Evolutionary conservation across 2,888 invertebrate genomes (phyloP).

Genomic region (Drosophila merina): DNA sequence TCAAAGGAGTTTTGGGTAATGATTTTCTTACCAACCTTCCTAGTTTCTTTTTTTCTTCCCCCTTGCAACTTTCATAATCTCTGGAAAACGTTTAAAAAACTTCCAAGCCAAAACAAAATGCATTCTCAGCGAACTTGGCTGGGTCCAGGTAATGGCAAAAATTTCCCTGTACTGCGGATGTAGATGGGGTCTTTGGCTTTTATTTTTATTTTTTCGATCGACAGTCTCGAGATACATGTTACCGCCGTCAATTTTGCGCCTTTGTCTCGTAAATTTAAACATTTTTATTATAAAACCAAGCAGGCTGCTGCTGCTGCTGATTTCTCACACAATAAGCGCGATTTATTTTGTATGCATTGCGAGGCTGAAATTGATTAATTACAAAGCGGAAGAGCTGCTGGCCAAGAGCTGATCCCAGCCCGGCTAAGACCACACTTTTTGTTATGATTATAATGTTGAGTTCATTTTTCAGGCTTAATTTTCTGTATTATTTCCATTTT

Average conservation of each 20-base stretch:
- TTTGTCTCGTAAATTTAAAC: slow-evolving; percentile 75
- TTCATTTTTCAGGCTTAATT: slow-evolving; percentile 61
- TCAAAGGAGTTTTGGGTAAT: no score
- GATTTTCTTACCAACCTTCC: background rate
- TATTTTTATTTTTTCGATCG: slow-evolving; percentile 11
- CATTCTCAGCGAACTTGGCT: slow-evolving; percentile 24
- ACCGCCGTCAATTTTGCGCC: slow-evolving; percentile 69
- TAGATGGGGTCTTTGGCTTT: slow-evolving; percentile 10
- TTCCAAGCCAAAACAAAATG: slow-evolving; percentile 44
- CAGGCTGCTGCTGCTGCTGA: slow-evolving; percentile 29
- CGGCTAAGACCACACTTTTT: slow-evolving; percentile 16
- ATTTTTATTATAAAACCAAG: slow-evolving; percentile 67
- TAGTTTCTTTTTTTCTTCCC: slow-evolving; percentile 22
- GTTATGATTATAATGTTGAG: slow-evolving; percentile 28
- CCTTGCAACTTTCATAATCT: slow-evolving; percentile 46
- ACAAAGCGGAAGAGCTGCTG: slow-evolving; percentile 63
- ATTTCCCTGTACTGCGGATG: slow-evolving; percentile 24
- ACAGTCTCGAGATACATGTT: slow-evolving; percentile 58
- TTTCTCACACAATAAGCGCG: slow-evolving; percentile 66
- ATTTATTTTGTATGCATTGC: slow-evolving; percentile 71
- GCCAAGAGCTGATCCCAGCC: slow-evolving; percentile 9
- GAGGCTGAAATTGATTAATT: slow-evolving; percentile 72
- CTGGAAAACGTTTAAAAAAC: slow-evolving; percentile 71
- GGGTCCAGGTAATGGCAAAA: slow-evolving; percentile 18
- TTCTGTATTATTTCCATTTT: slow-evolving; percentile 44